phyloP scores from a whole-genome alignment of 2,113 vertebrate genomes.

The Alexandromys fortis region DNA sequence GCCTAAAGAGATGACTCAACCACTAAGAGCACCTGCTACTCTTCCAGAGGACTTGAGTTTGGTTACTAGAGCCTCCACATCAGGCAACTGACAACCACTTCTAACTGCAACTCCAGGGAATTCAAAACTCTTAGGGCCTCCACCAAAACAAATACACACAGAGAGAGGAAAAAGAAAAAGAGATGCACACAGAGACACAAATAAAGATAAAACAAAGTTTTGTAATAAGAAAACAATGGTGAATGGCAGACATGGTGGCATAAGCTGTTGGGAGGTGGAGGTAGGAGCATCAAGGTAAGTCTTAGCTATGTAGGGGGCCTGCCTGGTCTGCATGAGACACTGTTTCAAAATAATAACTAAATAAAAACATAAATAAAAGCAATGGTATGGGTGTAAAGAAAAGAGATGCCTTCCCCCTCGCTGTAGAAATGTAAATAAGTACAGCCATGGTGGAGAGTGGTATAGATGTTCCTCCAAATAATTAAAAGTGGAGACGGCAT shows the following conservation, averaged over 20 bases:
- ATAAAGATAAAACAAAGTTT: not conserved
- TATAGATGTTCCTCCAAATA: not conserved
- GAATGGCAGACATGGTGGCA: not conserved
- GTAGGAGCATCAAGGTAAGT: not conserved
- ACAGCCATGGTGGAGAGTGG: not conserved
- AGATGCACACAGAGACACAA: not conserved
- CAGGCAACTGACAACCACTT: not conserved
- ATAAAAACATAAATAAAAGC: not conserved
- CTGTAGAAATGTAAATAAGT: not conserved
- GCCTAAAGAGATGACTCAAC: not conserved
- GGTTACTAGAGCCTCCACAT: not conserved
- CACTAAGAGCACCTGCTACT: not conserved
- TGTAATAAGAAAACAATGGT: not conserved
- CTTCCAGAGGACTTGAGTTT: not conserved
- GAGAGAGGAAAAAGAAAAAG: not conserved
- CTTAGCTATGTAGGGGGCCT: not conserved
- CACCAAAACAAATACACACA: not conserved
- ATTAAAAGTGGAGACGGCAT: not conserved
- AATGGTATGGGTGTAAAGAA: not conserved
- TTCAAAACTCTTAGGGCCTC: not conserved
- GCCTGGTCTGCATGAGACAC: not conserved
- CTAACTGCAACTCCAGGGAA: not conserved
- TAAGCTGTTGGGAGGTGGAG: not conserved
- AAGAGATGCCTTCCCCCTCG: too few relatives aligned
- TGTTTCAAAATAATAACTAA: not conserved